Evolutionary conservation across 2,797 vertebrate species (phyloP), one percentile per base, ranked within the genome.

Genomic region (Prunella strophiata): DNA sequence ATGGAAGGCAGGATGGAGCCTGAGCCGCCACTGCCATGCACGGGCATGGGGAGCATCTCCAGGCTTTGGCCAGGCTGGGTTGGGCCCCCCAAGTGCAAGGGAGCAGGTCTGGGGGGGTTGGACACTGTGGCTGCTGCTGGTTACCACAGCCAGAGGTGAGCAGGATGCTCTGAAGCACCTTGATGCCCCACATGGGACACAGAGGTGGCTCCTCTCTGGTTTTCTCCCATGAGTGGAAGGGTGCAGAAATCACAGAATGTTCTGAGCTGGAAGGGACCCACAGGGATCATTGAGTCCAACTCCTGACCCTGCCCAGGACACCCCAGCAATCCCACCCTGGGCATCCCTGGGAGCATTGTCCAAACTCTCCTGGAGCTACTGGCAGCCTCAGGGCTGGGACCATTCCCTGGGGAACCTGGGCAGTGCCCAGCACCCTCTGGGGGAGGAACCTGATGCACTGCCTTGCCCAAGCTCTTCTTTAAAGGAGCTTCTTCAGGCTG

Each of bases 331-430:
- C 20, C 51, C n/a, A 30, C 10, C 43, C 43, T 57, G n/a, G 1
- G 23, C 29, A 57, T 14, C 29, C 38, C 51, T 58, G 8, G 1
- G 5, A n/a, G 19, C 0, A 0, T 0, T 77, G 38, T 30, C 29
- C 57, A 45, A 71, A 51, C 0, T 0, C 29, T 30, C 25, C 79
- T 40, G 15, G 50, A 70, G 63, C 71, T 82, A n/a, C 19, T 45
- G 71, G 18, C 34, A 88, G 68, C 40, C 34, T 16, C 0, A 2
- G 71, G 27, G 71, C 55, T 0, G 3, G 16, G 78, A 0, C 72
- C 71, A 36, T 55, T n/a, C n/a, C 36, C 43, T 57, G 71, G 36
- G n/a, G 23, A 76, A 27, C 27, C 57, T 70, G 51, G 5, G 9
- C 58, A 63, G 27, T 51, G 63, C 70, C 68, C 34, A 22, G 7